phyloP scores from a whole-genome alignment of 2,797 vertebrate genomes.

The Gambelia wislizenii region DNA sequence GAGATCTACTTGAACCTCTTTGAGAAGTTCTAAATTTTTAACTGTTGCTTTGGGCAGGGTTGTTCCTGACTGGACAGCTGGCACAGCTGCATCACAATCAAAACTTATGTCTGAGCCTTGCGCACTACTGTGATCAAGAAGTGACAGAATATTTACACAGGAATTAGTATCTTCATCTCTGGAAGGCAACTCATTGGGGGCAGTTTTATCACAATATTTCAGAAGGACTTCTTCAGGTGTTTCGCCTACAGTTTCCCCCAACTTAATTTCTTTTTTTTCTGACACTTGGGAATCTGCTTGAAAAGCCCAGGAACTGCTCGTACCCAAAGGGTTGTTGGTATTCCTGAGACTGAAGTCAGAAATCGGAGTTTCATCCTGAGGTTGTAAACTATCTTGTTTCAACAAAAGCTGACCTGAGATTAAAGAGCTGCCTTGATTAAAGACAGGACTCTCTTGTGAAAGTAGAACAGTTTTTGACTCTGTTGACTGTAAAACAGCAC shows the following conservation, averaged over 20 bases:
- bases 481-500: conserved; percentile 38
- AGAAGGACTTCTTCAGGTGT: conserved; percentile 87
- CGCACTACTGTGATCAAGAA: conserved; percentile 69
- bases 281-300: conserved; percentile 59
- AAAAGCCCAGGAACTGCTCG: conserved; percentile 57
- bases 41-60: conserved; percentile 67
- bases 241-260: conserved; percentile 72
- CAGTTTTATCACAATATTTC: conserved; percentile 78
- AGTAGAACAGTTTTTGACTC: conserved; percentile 50
- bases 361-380: conserved; percentile 74
- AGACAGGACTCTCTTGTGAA: conserved; percentile 61
- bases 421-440: conserved; percentile 67
- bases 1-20: conserved; percentile 81
- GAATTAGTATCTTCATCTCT: conserved; percentile 80
- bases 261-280: conserved; percentile 55
- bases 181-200: conserved; percentile 47
- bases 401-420: conserved; percentile 77
- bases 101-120: conserved; percentile 80
- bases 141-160: conserved; percentile 78
- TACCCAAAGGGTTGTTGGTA: conserved; percentile 34
- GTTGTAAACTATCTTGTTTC: conserved; percentile 71
- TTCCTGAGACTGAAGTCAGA: conserved; percentile 72
- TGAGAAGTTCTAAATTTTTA: conserved; percentile 80
- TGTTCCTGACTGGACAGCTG: conserved; percentile 77
- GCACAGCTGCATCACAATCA: conserved; percentile 84